Percentiles rank a stretch among this genome's conserved stretches.
These are phyloP conservation scores for Forbesichthys papilliferus DNA, from an alignment of 2,113 vertebrate species.

Conservation along the genomic window DNA sequence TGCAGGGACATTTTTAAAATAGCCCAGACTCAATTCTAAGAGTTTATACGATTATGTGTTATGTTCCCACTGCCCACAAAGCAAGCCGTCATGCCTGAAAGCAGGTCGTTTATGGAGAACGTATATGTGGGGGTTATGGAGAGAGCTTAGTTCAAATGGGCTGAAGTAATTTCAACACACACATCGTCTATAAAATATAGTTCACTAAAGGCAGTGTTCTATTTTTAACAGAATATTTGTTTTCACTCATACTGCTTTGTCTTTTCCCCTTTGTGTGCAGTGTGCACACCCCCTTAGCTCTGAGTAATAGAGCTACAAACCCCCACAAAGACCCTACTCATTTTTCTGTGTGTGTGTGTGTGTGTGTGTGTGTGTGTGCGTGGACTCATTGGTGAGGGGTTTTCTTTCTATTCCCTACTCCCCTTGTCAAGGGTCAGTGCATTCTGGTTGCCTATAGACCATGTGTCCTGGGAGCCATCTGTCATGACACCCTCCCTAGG, in stretches of 20 bases:
- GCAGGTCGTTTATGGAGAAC: too few relatives aligned
- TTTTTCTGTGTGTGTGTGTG: constrained; percentile 4
- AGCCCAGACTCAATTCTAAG: too few relatives aligned
- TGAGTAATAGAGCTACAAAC: constrained; percentile 23
- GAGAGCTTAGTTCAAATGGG: too few relatives aligned
- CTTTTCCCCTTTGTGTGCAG: constrained; percentile 2
- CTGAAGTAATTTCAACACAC: background rate
- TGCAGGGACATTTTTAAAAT: background rate
- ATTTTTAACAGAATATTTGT: constrained; percentile 8
- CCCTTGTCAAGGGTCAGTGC: too few relatives aligned
- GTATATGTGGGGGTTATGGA: too few relatives aligned
- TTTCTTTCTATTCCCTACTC: too few relatives aligned
- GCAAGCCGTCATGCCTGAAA: background rate
- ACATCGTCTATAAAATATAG: background rate
- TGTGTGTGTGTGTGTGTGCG: constrained; percentile 18
- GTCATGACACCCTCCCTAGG: too few relatives aligned
- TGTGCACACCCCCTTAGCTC: constrained; percentile 36
- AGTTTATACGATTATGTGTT: background rate
- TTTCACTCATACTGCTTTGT: constrained; percentile 22
- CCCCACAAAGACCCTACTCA: constrained; percentile 36
- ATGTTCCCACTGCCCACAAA: background rate
- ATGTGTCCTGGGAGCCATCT: too few relatives aligned
- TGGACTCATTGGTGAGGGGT: too few relatives aligned
- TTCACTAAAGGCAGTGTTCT: background rate
- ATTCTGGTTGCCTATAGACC: too few relatives aligned